phyloP scores from a whole-genome alignment of 1,140 invertebrate genomes.

The Lepidurus couesii region DNA sequence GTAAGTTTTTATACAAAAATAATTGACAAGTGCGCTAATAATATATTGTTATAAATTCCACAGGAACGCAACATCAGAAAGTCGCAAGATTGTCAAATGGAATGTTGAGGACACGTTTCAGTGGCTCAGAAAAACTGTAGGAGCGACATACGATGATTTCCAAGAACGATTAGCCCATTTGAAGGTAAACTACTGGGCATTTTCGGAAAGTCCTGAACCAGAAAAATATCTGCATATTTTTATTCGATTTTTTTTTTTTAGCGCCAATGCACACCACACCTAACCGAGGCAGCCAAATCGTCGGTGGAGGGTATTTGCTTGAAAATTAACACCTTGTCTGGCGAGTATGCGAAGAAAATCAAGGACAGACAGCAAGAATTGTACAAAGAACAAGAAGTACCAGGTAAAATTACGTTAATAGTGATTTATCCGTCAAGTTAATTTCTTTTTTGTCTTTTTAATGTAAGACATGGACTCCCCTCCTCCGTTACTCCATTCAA shows the following conservation, averaged over 20 bases:
- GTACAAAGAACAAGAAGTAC: slow-evolving; percentile 74
- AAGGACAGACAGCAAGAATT: slow-evolving; percentile 77
- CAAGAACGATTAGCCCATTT: slow-evolving; percentile 69
- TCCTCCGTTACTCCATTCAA: slow-evolving; percentile 15
- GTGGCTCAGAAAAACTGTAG: slow-evolving; percentile 88
- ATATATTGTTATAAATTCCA: slow-evolving; percentile 35
- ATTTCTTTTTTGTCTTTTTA: neutral
- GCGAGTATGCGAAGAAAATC: slow-evolving; percentile 85
- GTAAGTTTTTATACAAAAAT: slow-evolving; percentile 42
- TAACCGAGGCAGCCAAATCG: slow-evolving; percentile 85
- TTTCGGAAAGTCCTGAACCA: neutral
- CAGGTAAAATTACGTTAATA: slow-evolving; percentile 46
- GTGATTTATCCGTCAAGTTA: neutral
- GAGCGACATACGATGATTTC: slow-evolving; percentile 92
- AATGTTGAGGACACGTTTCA: slow-evolving; percentile 96
- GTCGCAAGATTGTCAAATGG: slow-evolving; percentile 95
- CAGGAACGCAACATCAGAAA: slow-evolving; percentile 82
- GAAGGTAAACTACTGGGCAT: slow-evolving; percentile 48
- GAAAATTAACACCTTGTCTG: slow-evolving; percentile 88
- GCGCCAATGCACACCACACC: slow-evolving; percentile 88
- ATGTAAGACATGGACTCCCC: slow-evolving; percentile 27
- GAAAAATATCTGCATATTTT: slow-evolving; percentile 19
- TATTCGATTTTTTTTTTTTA: slow-evolving; percentile 41
- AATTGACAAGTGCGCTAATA: neutral
- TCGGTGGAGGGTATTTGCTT: slow-evolving; percentile 92